A percentile compares a stretch with the other conserved stretches of the same genome.
These are phyloP conservation scores for Furnarius figulus DNA, from an alignment of 2,113 vertebrate species.

Conservation along the genomic window DNA sequence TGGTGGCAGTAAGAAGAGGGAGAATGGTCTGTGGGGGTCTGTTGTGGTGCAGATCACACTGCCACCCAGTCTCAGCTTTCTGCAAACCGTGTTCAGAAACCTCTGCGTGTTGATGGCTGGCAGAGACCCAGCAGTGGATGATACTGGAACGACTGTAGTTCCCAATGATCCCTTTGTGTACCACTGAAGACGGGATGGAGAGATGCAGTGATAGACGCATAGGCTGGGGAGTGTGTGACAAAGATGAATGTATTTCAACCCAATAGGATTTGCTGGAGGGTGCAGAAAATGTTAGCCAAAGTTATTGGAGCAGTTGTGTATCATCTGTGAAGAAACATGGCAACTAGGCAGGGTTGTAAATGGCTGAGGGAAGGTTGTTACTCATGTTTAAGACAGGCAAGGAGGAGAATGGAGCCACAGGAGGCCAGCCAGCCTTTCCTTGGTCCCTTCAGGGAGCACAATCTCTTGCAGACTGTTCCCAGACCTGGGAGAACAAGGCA, in stretches of 20 bases:
- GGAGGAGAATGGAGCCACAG: not conserved
- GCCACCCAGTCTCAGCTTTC: not conserved
- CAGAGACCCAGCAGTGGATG: not conserved
- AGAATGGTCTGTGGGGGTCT: fast-evolving
- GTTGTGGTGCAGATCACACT: not conserved
- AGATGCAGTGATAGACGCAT: not conserved
- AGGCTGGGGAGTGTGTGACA: not conserved
- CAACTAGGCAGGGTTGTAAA: not conserved
- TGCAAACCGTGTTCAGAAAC: not conserved
- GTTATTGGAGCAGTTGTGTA: not conserved
- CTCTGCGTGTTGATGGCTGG: not conserved
- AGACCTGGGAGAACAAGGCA: not conserved
- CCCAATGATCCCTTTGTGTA: not conserved
- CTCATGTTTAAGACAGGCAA: not conserved
- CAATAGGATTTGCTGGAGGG: not conserved
- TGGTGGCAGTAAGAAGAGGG: not conserved
- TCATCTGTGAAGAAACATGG: not conserved
- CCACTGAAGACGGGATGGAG: not conserved
- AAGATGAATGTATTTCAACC: not conserved
- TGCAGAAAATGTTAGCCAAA: not conserved
- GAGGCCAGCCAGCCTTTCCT: not conserved
- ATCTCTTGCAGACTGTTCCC: not conserved
- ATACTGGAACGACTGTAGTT: not conserved
- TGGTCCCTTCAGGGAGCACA: not conserved
- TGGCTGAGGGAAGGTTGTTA: not conserved